Base-by-base conservation (phyloP, 2,888 invertebrate species). In the Thereva nobilitata region DNA sequence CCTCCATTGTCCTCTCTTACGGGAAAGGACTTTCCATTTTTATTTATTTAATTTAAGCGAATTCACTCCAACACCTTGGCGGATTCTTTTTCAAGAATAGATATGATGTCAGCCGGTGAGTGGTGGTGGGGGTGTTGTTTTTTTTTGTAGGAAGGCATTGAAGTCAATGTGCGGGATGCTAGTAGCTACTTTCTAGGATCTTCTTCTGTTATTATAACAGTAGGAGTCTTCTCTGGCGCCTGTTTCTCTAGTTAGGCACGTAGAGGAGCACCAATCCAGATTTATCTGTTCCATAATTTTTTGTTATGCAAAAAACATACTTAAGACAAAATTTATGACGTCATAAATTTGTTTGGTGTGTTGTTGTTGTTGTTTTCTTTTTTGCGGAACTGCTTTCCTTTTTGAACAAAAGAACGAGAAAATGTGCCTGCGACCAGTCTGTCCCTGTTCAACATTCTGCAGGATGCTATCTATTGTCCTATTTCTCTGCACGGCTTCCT, bases 261-360 rank as follows among this genome's bases (percentile, higher is more conserved):
- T 61, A 61, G 50, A 61, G 50, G 56, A 50, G 44, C 66, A 50
- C 66, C 66, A 66, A 66, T 66, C 66, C 66, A 66, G 66, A 66
- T 66, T 66, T 66, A 66, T 66, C 66, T 66, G 44, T 66, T 66
- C 66, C 66, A 66, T 66, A 66, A 66, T 66, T 66, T 66, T 66
- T 57, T 66, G 66, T 66, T 66, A 66, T 66, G 66, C 66, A 66
- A 66, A 66, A 66, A 66, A 66, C 57, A 66, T 66, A 66, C 66
- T 66, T 66, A 66, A 52, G 66, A 56, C 56, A 35, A 59, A 66
- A 66, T 66, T 66, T 66, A 66, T 57, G 50, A 59, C 66, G 66
- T 66, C 50, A 66, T 66, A 66, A 66, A 66, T 66, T 23, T 23
- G 23, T 23, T 23, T 23, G 23, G 23, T 23, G 23, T 23, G 23